A percentile compares a stretch with the other conserved stretches of the same genome.
Evolutionary conservation across 2,888 invertebrate species (phyloP).

Genomic region (Xanthia togata): DNA sequence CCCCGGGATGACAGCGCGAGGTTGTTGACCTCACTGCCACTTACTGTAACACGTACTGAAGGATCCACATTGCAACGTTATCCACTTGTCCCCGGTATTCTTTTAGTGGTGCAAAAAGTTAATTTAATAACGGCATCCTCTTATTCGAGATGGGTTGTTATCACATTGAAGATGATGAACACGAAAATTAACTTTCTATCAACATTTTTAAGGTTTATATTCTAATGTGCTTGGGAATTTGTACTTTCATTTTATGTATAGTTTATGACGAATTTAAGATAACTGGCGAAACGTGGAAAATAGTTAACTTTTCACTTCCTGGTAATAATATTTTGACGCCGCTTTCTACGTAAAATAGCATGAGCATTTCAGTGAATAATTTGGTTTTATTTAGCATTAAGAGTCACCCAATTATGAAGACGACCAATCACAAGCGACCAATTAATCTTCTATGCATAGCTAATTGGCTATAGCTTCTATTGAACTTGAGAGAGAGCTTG

Average conservation of each 20-base stretch:
- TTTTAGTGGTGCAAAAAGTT: slow-evolving; percentile 19
- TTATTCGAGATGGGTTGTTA: neutral
- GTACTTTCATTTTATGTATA: too few relatives aligned
- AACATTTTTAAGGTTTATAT: too few relatives aligned
- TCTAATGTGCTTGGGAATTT: too few relatives aligned
- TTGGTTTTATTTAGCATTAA: neutral
- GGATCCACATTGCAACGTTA: slow-evolving; percentile 51
- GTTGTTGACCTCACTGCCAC: slow-evolving; percentile 69
- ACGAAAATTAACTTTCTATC: too few relatives aligned
- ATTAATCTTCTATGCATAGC: neutral
- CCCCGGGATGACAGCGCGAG: slow-evolving; percentile 65
- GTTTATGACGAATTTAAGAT: neutral
- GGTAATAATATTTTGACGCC: neutral
- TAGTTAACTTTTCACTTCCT: neutral
- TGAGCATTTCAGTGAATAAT: neutral
- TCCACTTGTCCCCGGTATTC: slow-evolving; percentile 50
- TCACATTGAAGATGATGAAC: neutral
- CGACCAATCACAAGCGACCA: neutral
- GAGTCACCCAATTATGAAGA: neutral
- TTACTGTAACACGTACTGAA: slow-evolving; percentile 62
- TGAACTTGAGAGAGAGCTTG: neutral
- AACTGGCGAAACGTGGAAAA: neutral
- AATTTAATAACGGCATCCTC: neutral
- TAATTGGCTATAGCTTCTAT: neutral
- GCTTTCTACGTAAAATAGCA: too few relatives aligned